These are phyloP conservation scores for Maccullochella peelii DNA, from an alignment of 2,113 vertebrate genomes.

Conservation along the genomic window DNA sequence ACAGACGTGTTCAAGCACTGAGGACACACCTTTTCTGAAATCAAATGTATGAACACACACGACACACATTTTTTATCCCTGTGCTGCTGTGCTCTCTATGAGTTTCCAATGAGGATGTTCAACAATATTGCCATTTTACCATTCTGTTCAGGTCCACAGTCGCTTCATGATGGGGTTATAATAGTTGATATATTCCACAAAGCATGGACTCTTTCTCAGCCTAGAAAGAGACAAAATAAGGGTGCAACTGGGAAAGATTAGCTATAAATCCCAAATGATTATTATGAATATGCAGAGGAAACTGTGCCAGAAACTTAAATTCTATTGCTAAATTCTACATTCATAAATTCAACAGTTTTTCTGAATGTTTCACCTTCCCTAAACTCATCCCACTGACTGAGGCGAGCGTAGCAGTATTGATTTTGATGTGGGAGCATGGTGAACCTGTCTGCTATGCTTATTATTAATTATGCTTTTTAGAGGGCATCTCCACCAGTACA, in stretches of 20 bases:
- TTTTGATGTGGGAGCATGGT: slow-evolving; percentile 2
- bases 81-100: slow-evolving; percentile 11
- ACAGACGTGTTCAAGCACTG: slow-evolving; percentile 39
- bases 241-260: neutral
- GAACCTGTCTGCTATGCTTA: neutral
- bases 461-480: slow-evolving; percentile 23
- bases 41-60: slow-evolving; percentile 63
- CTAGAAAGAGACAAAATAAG: slow-evolving; percentile 33
- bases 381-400: slow-evolving; percentile 4
- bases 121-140: slow-evolving; percentile 45
- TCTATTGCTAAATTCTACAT: slow-evolving; percentile 3
- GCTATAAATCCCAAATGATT: slow-evolving; percentile 22
- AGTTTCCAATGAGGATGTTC: slow-evolving; percentile 37
- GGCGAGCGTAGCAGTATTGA: slow-evolving; percentile 4
- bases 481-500: neutral
- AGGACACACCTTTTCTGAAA: slow-evolving; percentile 47
- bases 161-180: slow-evolving; percentile 51
- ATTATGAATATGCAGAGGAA: slow-evolving; percentile 17
- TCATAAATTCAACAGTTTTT: slow-evolving; percentile 4
- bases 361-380: neutral
- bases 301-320: slow-evolving; percentile 18
- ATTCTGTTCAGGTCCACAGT: slow-evolving; percentile 33
- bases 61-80: slow-evolving; percentile 28
- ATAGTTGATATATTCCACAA: slow-evolving; percentile 58
- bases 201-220: slow-evolving; percentile 4